Percentiles rank a stretch among this genome's conserved stretches.
These are phyloP conservation scores for Corythoichthys haematopterus DNA, from an alignment of 2,113 vertebrate genomes.

Conservation along the genomic window DNA sequence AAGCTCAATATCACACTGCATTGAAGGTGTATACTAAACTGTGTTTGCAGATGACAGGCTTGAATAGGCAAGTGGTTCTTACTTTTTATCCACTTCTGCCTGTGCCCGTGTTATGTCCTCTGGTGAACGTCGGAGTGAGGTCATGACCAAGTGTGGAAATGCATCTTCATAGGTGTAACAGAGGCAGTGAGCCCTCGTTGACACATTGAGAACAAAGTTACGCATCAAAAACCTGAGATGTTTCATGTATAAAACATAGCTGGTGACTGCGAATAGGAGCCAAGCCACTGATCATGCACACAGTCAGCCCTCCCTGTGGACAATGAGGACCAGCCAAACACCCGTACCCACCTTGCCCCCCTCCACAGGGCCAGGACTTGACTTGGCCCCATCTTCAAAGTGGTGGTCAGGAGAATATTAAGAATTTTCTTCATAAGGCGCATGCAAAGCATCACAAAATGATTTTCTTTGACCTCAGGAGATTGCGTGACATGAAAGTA, in stretches of 20 bases:
- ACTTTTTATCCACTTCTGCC: conserved; percentile 13
- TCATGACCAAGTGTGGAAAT: conserved; percentile 1
- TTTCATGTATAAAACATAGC: conserved; percentile 29
- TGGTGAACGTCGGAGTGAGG: not conserved
- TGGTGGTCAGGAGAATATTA: not conserved
- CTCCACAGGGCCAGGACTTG: conserved; percentile 17
- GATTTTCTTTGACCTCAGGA: not conserved
- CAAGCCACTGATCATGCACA: conserved; percentile 39
- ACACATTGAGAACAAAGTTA: not conserved
- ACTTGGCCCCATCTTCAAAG: conserved; percentile 41
- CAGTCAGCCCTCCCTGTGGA: conserved; percentile 8
- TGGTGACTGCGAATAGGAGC: conserved; percentile 16
- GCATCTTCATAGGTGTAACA: conserved; percentile 3
- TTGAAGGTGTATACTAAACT: conserved; percentile 4
- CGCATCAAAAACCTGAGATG: conserved; percentile 13
- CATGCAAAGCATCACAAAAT: conserved; percentile 15
- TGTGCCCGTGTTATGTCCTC: conserved; percentile 5
- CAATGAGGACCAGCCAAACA: conserved; percentile 2
- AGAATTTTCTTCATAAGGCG: conserved; percentile 6
- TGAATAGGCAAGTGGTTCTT: conserved; percentile 11
- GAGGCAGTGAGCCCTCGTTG: not conserved
- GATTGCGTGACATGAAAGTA: not conserved
- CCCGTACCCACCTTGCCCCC: conserved; percentile 7
- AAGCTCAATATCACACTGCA: conserved; percentile 30
- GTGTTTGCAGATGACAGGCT: conserved; percentile 22